phyloP scores from a whole-genome alignment of 2,113 vertebrate species.

The Chamaetylas fuelleborni region DNA sequence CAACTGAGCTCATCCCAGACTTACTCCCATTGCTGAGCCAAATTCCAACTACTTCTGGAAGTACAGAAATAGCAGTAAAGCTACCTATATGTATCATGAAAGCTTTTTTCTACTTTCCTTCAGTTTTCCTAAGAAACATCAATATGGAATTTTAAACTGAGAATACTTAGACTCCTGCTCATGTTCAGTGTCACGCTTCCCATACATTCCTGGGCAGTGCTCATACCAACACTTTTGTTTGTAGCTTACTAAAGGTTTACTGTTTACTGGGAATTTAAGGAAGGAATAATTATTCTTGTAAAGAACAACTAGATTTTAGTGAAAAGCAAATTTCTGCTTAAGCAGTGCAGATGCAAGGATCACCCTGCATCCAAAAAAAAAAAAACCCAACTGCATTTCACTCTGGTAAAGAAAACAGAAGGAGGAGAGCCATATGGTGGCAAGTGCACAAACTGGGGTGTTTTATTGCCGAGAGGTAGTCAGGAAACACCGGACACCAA shows the following conservation, averaged over 20 bases:
- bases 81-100: background rate
- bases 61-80: background rate
- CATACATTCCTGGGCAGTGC: background rate
- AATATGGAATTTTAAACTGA: background rate
- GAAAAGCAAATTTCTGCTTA: background rate
- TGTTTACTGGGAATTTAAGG: background rate
- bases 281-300: background rate
- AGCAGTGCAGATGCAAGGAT: background rate
- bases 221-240: background rate
- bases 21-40: background rate
- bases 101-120: background rate
- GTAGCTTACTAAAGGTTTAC: background rate
- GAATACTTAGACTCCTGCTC: background rate
- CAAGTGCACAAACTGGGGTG: background rate
- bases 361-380: background rate
- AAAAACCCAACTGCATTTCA: background rate
- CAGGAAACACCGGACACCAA: background rate
- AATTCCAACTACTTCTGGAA: background rate
- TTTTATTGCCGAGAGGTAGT: background rate
- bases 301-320: background rate
- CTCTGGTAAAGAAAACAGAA: background rate
- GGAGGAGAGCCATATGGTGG: background rate
- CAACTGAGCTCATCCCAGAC: background rate
- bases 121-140: background rate
- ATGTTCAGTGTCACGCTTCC: accelerated